Evolutionary conservation across 2,113 vertebrate species (phyloP).

Genomic region (Melanocharis versteri): DNA sequence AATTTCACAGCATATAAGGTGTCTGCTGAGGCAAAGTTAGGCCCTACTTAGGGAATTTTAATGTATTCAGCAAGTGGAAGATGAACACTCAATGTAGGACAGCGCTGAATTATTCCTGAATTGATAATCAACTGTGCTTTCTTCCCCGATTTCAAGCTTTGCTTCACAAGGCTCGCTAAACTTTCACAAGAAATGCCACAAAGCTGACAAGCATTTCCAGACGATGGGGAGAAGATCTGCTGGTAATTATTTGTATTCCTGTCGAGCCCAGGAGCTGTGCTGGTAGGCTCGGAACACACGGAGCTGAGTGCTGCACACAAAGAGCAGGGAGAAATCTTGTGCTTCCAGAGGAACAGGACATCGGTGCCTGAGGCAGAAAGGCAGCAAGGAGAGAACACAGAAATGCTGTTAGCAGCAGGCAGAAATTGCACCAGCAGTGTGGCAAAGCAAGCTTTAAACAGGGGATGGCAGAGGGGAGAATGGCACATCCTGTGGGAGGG

Average conservation of each 20-base stretch:
- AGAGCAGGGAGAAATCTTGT: accelerated
- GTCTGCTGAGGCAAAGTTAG: neutral
- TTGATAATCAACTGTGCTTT: neutral
- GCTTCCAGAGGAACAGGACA: neutral
- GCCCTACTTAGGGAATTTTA: neutral
- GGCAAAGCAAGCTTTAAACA: neutral
- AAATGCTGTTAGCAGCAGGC: neutral
- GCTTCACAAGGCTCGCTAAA: neutral
- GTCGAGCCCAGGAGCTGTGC: neutral
- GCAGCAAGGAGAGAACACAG: neutral
- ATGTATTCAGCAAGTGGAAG: neutral
- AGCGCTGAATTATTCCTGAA: neutral
- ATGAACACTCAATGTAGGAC: neutral
- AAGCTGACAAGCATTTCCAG: neutral
- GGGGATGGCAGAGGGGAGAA: neutral
- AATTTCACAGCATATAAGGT: neutral
- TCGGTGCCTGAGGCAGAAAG: neutral
- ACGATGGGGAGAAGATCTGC: neutral
- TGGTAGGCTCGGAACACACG: neutral
- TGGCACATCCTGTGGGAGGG: neutral
- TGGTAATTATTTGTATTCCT: neutral
- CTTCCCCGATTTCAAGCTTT: neutral
- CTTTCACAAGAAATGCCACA: neutral
- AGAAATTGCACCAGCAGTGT: neutral
- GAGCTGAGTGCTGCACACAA: accelerated